phyloP scores from a whole-genome alignment of 2,888 invertebrate genomes.

The Dicyrtoma fusca region DNA sequence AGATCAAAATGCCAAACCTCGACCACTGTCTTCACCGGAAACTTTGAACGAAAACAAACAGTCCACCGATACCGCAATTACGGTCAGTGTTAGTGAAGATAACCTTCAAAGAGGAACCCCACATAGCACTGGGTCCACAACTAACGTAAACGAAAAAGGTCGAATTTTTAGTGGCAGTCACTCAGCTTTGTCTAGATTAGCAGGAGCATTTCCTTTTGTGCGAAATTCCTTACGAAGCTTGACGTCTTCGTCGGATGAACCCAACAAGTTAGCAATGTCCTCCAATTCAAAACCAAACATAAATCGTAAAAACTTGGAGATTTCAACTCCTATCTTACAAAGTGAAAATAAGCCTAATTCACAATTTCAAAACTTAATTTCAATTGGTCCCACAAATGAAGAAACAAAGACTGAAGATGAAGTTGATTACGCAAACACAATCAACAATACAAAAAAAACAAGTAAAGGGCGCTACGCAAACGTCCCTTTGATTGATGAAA shows the following conservation, averaged over 20 bases:
- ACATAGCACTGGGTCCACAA: not conserved
- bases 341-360: conserved; percentile 30
- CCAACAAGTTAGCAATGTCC: not conserved
- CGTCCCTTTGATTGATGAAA: conserved; percentile 36
- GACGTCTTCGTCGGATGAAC: conserved; percentile 6
- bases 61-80: conserved; percentile 10
- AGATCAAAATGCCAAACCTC: conserved; percentile 12
- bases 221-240: conserved; percentile 47
- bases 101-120: not conserved
- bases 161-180: conserved; percentile 33
- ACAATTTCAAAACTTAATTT: conserved; percentile 30
- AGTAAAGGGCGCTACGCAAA: conserved; percentile 42
- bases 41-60: conserved; percentile 40
- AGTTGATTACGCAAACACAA: conserved; percentile 37
- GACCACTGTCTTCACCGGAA: conserved; percentile 41
- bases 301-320: conserved; percentile 47
- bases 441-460: conserved; percentile 14
- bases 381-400: conserved; percentile 13
- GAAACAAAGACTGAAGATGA: conserved; percentile 30
- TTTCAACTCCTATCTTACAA: conserved; percentile 53
- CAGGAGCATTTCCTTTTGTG: conserved; percentile 52
- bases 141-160: conserved; percentile 9
- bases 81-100: not conserved
- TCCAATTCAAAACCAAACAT: conserved; percentile 23
- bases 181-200: conserved; percentile 48